Percentiles rank a stretch among this genome's conserved stretches.
Conservation (phyloP, 2,113 vertebrate species). For the Centrocercus urophasianus region DNA sequence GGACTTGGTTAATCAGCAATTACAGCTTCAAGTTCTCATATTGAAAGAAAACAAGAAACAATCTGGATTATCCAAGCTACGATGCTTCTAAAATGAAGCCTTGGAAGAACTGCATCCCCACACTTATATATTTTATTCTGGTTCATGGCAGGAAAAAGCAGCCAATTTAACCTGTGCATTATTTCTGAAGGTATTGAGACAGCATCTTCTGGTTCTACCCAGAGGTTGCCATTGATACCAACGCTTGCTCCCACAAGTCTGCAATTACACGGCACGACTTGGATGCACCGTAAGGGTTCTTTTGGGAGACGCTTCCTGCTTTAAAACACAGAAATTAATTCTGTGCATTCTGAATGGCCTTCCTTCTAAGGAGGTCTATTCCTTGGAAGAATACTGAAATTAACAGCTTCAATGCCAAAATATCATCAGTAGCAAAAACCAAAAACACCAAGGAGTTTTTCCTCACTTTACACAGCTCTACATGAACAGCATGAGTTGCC, state of each 20-base stretch:
- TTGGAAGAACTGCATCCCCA: fast-evolving
- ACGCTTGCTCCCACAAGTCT: fast-evolving
- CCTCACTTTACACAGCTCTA: not conserved
- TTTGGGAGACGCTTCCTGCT: not conserved
- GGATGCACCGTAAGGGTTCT: not conserved
- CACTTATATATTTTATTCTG: not conserved
- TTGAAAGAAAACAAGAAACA: not conserved
- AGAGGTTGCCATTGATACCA: not conserved
- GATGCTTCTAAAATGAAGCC: not conserved
- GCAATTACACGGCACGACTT: not conserved
- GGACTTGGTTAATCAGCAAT: not conserved
- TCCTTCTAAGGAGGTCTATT: not conserved
- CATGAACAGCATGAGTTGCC: not conserved
- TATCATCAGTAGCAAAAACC: not conserved
- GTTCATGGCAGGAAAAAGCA: not conserved
- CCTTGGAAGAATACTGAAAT: not conserved
- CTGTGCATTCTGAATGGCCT: not conserved
- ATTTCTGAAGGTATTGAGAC: not conserved
- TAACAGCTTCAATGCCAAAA: not conserved
- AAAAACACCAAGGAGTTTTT: not conserved
- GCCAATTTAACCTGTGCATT: not conserved
- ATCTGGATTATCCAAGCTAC: not conserved
- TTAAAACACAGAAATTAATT: not conserved
- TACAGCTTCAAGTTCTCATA: not conserved
- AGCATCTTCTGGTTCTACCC: not conserved